Base-by-base conservation (phyloP, 2,797 vertebrate species). In the Chiroxiphia lanceolata region DNA sequence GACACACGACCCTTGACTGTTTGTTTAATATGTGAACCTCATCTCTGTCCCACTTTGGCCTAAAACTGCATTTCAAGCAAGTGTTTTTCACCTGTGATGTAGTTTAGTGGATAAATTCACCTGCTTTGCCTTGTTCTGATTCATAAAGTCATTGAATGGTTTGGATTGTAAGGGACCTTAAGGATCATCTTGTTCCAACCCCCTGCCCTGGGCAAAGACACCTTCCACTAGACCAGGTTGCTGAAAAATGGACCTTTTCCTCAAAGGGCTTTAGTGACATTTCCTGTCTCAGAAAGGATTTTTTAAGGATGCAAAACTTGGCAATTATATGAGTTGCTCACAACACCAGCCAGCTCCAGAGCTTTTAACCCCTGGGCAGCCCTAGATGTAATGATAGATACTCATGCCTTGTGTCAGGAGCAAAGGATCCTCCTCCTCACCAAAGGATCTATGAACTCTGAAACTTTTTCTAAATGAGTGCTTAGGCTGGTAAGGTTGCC, bases 1-100 rank as follows among this genome's bases (percentile, higher is more conserved):
- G 12, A 36, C 9, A 23, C 0, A 0, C 4, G 14, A 26, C 27
- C 29, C 11, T 48, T 65, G 19, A 20, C 6, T 38, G n/a, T 20
- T 2, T 60, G 14, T 76, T 77, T 63, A 47, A 15, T 45, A 40
- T 5, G 7, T n/a, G 51, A 80, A 34, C 51, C 7, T 11, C 33
- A 57, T 27, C 29, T 78, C 61, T 77, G n/a, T 22, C n/a, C 14
- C 31, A 9, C 20, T 89, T 59, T 78, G 71, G 13, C 56, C 29
- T 51, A 40, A 38, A 78, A 15, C 44, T 50, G 10, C 56, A 13
- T 82, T 68, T 74, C 40, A 50, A 12, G 23, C 25, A n/a, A 25
- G 8, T 54, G 8, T 2, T 57, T 60, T 15, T 71, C 64, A 90
- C 21, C 44, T 42, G 42, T 5, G 7, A 15, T 29, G 42, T 20